Conservation (phyloP, 2,113 vertebrate genomes). For the Antennarius striatus region DNA sequence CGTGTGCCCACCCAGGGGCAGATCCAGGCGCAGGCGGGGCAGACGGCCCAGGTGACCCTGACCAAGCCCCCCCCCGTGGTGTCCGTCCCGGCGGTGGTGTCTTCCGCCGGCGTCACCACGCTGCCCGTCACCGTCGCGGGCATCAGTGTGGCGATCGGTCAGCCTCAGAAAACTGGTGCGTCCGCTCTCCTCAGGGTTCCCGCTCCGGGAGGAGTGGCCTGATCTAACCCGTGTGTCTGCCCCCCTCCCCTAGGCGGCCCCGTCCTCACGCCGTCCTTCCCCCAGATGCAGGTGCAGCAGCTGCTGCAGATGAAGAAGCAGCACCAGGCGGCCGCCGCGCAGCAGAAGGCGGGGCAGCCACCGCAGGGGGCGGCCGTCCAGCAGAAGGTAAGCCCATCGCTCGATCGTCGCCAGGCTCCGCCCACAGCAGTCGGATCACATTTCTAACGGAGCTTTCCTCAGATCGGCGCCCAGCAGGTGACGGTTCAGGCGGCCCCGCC, state of each 20-base stretch:
- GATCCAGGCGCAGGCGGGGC: slow-evolving; percentile 82
- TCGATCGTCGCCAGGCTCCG: neutral
- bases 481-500: slow-evolving; percentile 86
- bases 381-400: slow-evolving; percentile 81
- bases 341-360: slow-evolving; percentile 87
- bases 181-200: neutral
- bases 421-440: neutral
- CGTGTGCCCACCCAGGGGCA: slow-evolving; percentile 85
- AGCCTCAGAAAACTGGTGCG: slow-evolving; percentile 84
- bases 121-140: slow-evolving; percentile 87
- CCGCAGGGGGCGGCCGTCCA: slow-evolving; percentile 85
- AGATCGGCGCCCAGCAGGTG: slow-evolving; percentile 81
- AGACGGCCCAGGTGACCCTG: slow-evolving; percentile 87
- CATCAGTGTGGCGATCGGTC: slow-evolving; percentile 87
- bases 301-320: slow-evolving; percentile 82
- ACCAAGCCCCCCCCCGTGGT: slow-evolving; percentile 90
- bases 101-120: slow-evolving; percentile 87
- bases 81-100: slow-evolving; percentile 87
- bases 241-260: slow-evolving; percentile 76
- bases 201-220: no score
- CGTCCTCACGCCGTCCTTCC: slow-evolving; percentile 80
- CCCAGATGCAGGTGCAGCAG: slow-evolving; percentile 79
- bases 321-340: slow-evolving; percentile 75
- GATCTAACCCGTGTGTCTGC: neutral
- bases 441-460: neutral